phyloP scores from a whole-genome alignment of 2,797 vertebrate genomes.

The Phataginus tricuspis region DNA sequence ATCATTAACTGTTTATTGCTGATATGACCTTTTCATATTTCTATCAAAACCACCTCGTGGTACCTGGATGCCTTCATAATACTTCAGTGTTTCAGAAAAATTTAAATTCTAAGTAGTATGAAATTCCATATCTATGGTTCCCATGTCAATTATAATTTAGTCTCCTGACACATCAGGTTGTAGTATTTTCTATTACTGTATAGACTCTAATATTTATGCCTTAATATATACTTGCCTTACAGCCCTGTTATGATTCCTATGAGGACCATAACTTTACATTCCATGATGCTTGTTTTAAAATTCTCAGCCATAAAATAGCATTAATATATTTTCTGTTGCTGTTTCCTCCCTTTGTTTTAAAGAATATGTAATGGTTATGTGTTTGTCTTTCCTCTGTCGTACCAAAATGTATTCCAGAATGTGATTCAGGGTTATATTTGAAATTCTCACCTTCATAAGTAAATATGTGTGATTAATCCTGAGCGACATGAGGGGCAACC shows the following conservation, averaged over 20 bases:
- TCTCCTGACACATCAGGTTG: constrained; percentile 55
- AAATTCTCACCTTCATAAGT: constrained; percentile 69
- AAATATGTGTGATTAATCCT: constrained; percentile 72
- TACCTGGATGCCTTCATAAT: constrained; percentile 9
- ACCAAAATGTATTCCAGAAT: constrained; percentile 53
- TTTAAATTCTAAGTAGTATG: constrained; percentile 63
- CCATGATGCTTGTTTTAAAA: constrained; percentile 72
- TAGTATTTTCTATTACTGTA: constrained; percentile 73
- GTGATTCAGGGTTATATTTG: constrained; percentile 58
- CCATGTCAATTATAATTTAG: constrained; percentile 71
- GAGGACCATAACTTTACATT: constrained; percentile 67
- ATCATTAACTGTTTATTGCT: constrained; percentile 27
- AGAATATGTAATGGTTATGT: constrained; percentile 59
- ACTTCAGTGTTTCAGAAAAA: constrained; percentile 55
- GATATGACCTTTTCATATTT: not conserved
- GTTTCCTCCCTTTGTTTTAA: constrained; percentile 67
- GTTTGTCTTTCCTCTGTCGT: constrained; percentile 25
- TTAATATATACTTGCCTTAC: constrained; percentile 78
- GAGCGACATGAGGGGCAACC: constrained; percentile 7
- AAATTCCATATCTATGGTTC: constrained; percentile 63
- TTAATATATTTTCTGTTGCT: constrained; percentile 73
- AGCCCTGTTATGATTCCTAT: constrained; percentile 67
- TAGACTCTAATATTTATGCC: constrained; percentile 74
- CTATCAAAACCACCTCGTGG: not conserved
- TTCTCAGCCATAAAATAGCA: constrained; percentile 61